Evolutionary conservation across 2,888 invertebrate species (phyloP).

Genomic region (Sialis lutaria): DNA sequence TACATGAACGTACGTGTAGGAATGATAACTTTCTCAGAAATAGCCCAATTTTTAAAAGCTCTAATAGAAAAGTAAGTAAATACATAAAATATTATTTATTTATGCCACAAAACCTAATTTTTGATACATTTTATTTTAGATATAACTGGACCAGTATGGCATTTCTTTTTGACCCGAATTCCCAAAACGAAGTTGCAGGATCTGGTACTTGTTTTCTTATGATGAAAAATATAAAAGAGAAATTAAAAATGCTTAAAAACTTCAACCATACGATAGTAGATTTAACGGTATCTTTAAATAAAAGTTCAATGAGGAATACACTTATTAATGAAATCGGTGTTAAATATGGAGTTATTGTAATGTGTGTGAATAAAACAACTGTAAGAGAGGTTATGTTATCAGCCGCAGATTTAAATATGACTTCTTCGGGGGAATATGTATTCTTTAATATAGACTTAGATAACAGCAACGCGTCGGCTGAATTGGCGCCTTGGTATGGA

Average conservation of each 20-base stretch:
- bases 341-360: slow-evolving; percentile 77
- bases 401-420: slow-evolving; percentile 89
- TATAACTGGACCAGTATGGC: slow-evolving; percentile 55
- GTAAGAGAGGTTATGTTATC: slow-evolving; percentile 86
- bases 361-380: slow-evolving; percentile 80
- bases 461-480: slow-evolving; percentile 56
- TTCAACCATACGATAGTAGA: slow-evolving; percentile 40
- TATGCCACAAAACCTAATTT: too few species aligned
- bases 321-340: slow-evolving; percentile 45
- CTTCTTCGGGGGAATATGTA: slow-evolving; percentile 90
- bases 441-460: slow-evolving; percentile 97
- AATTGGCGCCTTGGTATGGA: slow-evolving; percentile 70
- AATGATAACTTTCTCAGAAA: slow-evolving; percentile 50
- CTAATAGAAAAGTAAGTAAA: slow-evolving; percentile 1
- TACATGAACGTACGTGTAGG: slow-evolving; percentile 64
- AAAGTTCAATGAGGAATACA: slow-evolving; percentile 38
- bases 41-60: slow-evolving; percentile 24
- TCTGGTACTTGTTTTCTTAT: slow-evolving; percentile 58
- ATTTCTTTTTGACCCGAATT: slow-evolving; percentile 58
- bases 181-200: slow-evolving; percentile 47
- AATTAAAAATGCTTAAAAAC: slow-evolving; percentile 25
- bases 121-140: slow-evolving; percentile 26
- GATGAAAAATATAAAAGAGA: slow-evolving; percentile 53
- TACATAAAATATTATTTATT: too few species aligned
- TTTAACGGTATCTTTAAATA: slow-evolving; percentile 27